Evolutionary conservation across 2,888 invertebrate species (phyloP), one percentile per base, ranked within the genome.

Genomic region (Drosophila monieri): DNA sequence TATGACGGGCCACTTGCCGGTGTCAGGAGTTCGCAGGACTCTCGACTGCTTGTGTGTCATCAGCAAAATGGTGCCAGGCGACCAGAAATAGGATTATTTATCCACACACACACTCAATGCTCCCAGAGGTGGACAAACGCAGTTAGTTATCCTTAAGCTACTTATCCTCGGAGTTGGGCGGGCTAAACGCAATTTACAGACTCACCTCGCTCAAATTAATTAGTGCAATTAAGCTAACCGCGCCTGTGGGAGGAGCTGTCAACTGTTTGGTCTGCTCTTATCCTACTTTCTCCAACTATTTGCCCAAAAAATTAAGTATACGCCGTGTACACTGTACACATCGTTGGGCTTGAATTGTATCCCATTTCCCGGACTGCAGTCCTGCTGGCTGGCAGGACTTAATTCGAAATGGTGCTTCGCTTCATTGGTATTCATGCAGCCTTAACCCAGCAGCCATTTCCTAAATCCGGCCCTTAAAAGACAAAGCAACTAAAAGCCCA

Each of bases 151-250:
- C 56, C 73, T 56, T 46, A 27, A 49, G 73, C 57, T 57, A 72
- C 73, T 72, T 64, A 14, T 15, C 43, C 30, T 10, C 0, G 32
- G 9, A 6, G n/a, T 1, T 18, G 27, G 47, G 6, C 21, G 43
- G 61, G 41, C 32, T 21, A 14, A 43, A 47, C 52, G 46, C 68
- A 74, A 73, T 73, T 73, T 68, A 65, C 70, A 66, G 68, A 67
- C 76, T 74, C 66, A 88, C 78, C 88, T 76, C 56, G 71, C 68
- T 58, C 61, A 78, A 85, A 85, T 85, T 88, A 88, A 85, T 85
- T 83, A 83, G 61, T 65, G 57, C 78, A 80, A 76, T 88, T 76
- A 78, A 47, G 72, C 39, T 43, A 54, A 70, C 71, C 54, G 54
- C 60, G 71, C 71, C 54, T 49, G 27, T 8, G 54, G 69, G 39